Conservation (phyloP, 2,113 vertebrate genomes). For the Pseudois nayaur region DNA sequence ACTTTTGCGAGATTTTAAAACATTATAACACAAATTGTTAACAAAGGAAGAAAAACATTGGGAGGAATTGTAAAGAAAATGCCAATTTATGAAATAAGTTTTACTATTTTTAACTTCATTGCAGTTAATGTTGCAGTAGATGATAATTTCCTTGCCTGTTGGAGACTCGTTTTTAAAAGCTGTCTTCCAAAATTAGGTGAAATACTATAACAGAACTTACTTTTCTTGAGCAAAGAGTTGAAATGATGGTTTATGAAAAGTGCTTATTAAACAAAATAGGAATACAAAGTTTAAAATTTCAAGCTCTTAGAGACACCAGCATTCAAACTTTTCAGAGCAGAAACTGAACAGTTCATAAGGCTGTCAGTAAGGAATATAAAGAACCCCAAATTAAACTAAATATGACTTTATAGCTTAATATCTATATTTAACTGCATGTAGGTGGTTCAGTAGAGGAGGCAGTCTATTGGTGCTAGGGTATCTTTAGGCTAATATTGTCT, state of each 20-base stretch:
- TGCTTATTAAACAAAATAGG: slow-evolving; percentile 64
- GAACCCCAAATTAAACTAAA: slow-evolving; percentile 58
- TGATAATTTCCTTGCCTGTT: slow-evolving; percentile 76
- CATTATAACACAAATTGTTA: slow-evolving; percentile 59
- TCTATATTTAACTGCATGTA: slow-evolving; percentile 54
- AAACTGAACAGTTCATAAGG: slow-evolving; percentile 45
- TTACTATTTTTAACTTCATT: slow-evolving; percentile 72
- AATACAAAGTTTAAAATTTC: slow-evolving; percentile 53
- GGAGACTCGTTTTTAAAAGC: slow-evolving; percentile 62
- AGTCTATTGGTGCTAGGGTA: background rate
- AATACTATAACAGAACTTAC: slow-evolving; percentile 48
- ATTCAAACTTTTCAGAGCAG: slow-evolving; percentile 57
- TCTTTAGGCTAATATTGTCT: slow-evolving; percentile 27
- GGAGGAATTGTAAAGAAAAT: slow-evolving; percentile 59
- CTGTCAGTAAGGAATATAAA: slow-evolving; percentile 51
- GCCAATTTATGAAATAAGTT: slow-evolving; percentile 64
- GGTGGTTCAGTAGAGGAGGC: slow-evolving; percentile 38
- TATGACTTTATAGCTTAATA: slow-evolving; percentile 49
- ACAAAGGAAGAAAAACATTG: slow-evolving; percentile 59
- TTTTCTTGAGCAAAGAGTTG: slow-evolving; percentile 61
- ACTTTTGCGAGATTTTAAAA: slow-evolving; percentile 40
- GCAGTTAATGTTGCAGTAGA: slow-evolving; percentile 55
- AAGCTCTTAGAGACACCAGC: slow-evolving; percentile 38
- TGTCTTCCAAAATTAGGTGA: slow-evolving; percentile 70
- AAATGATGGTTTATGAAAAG: slow-evolving; percentile 36